A percentile compares a stretch with the other conserved stretches of the same genome.
Evolutionary conservation across 2,113 vertebrate genomes (phyloP).

Genomic region (Rhea pennata): DNA sequence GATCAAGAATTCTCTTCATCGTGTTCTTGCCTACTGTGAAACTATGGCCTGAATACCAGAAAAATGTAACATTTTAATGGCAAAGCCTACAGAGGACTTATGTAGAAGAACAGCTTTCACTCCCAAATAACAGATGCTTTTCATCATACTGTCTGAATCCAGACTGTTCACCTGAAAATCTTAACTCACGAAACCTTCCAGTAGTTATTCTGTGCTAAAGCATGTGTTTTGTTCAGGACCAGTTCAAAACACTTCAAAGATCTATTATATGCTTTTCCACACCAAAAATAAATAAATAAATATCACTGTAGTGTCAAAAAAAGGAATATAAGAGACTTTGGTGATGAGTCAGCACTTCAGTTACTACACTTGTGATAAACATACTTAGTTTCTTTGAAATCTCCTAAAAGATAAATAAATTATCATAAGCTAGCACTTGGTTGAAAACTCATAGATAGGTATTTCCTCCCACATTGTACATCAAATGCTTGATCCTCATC

Average conservation of each 20-base stretch:
- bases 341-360: background rate
- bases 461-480: background rate
- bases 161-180: background rate
- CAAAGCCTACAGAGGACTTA: background rate
- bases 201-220: background rate
- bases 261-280: background rate
- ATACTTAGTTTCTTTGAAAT: background rate
- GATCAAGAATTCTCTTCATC: constrained; percentile 39
- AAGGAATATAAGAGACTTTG: background rate
- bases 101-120: background rate
- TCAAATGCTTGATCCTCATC: background rate
- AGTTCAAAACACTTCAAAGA: background rate
- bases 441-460: background rate
- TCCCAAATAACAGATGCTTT: background rate
- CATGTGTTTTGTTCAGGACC: background rate
- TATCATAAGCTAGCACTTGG: background rate
- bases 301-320: background rate
- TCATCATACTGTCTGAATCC: background rate
- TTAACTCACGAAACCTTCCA: background rate
- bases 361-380: background rate
- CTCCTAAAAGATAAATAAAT: background rate
- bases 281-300: background rate
- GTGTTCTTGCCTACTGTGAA: constrained; percentile 2
- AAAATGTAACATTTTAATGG: constrained; percentile 8
- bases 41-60: constrained; percentile 16